Conservation (phyloP, 2,797 vertebrate species). For the Bufotes viridis region DNA sequence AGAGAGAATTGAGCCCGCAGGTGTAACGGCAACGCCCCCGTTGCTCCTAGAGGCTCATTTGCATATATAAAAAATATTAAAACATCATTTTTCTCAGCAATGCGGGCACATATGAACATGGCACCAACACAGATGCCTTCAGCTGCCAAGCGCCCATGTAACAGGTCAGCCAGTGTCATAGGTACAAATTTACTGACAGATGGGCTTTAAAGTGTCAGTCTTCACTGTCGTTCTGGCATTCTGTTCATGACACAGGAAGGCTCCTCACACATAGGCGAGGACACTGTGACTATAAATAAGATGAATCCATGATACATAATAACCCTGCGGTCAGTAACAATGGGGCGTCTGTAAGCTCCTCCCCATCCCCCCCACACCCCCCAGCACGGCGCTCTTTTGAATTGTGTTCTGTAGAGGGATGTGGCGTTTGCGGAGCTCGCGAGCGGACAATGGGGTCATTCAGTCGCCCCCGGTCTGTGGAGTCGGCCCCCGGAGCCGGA, state of each 20-base stretch:
- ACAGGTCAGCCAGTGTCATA: too few species aligned
- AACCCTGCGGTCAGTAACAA: background rate
- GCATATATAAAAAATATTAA: too few species aligned
- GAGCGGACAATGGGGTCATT: constrained; percentile 37
- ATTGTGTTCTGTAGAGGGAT: background rate
- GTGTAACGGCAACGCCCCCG: too few species aligned
- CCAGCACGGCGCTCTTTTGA: background rate
- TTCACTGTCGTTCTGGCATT: background rate
- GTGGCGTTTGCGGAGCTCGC: background rate
- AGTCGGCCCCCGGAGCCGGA: background rate
- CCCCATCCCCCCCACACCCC: background rate
- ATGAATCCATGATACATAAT: background rate
- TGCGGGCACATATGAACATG: too few species aligned
- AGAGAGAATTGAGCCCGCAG: too few species aligned
- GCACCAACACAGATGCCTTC: too few species aligned
- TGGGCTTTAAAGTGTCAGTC: background rate
- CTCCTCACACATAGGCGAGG: background rate
- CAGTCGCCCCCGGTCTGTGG: background rate
- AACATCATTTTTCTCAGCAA: too few species aligned
- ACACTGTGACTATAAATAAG: background rate
- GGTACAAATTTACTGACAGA: too few species aligned
- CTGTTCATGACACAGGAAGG: background rate
- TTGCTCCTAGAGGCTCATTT: too few species aligned
- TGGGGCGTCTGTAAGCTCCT: background rate
- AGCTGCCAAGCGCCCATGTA: too few species aligned